Evolutionary conservation across 2,888 invertebrate genomes (phyloP), one percentile per base, ranked within the genome.

Genomic region (Anaspis maculata): DNA sequence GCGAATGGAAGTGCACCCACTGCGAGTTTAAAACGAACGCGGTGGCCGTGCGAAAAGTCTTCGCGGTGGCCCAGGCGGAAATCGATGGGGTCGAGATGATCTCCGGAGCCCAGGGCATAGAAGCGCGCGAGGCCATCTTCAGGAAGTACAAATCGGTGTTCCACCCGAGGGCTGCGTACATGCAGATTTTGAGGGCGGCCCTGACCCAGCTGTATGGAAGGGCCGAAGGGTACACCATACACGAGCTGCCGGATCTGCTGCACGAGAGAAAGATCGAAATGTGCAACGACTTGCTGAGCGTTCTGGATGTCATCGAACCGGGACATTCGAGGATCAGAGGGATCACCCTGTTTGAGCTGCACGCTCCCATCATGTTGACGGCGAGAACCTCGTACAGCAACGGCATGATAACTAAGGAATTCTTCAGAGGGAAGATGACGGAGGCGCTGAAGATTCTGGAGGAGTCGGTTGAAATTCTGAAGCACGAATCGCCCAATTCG

Each of bases 171-270:
- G 86, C 89, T 61, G 76, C 79, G 7, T 71, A 84, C 36, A 71
- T 82, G 50, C 72, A 78, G 0, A 73, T 74, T 2, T 51, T 87
- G 10, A 74, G 79, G 46, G 78, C 81, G 51, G 72, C 78, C 12
- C 66, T 89, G 34, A 76, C 77, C 9, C 86, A 88, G 61, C 68
- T 87, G 60, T 88, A 88, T 54, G 88, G 89, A 0, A 74, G 83
- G 30, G 77, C 79, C 1, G 74, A 77, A 34, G 83, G 79, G 9
- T 86, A 84, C 57, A 66, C 67, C 23, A 64, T 84, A 45, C 77
- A 81, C 15, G 79, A 85, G 45, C 66, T 88, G 24, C 79, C 84
- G 0, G 79, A 84, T 61, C 62, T 81, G 2, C 66, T 83, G 44
- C 66, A 88, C 37, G 79, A 83, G 54, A 71, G 85, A 28, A 89